A percentile compares a stretch with the other conserved stretches of the same genome.
These are phyloP conservation scores for Tenebrosternarchus preto DNA, from an alignment of 2,113 vertebrate genomes.

Conservation along the genomic window DNA sequence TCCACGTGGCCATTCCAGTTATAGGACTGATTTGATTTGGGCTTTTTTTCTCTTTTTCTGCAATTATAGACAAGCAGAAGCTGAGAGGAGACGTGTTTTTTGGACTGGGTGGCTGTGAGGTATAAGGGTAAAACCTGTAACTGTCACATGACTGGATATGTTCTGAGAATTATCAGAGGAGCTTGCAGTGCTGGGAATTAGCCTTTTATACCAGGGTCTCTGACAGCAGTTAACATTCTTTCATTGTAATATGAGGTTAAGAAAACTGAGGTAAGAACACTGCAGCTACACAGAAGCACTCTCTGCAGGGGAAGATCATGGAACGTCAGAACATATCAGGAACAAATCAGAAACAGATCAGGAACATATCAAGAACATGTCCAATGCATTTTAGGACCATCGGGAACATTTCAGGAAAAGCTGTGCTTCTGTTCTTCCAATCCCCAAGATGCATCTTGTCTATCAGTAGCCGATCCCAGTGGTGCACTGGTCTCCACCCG, in stretches of 20 bases:
- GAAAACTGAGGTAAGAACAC: too few relatives aligned
- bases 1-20: too few relatives aligned
- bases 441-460: constrained; percentile 18
- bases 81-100: not conserved
- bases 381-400: too few relatives aligned
- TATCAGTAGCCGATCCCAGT: not conserved
- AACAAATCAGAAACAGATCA: not conserved
- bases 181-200: not conserved
- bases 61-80: not conserved
- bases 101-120: not conserved
- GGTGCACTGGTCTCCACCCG: not conserved
- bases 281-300: not conserved
- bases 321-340: constrained; percentile 21
- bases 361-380: too few relatives aligned
- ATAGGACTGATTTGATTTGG: too few relatives aligned
- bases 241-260: not conserved
- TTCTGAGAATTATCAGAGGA: constrained; percentile 10
- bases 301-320: constrained; percentile 12
- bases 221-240: constrained; percentile 6
- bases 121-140: constrained; percentile 6
- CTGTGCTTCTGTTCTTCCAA: not conserved
- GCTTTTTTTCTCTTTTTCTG: not conserved
- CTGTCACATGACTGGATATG: constrained; percentile 11
- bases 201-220: constrained; percentile 7
- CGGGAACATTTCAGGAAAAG: constrained; percentile 12